Percentiles rank a stretch among this genome's conserved stretches.
Evolutionary conservation across 2,888 invertebrate genomes (phyloP).

Genomic region (Pristionchus arcanus): DNA sequence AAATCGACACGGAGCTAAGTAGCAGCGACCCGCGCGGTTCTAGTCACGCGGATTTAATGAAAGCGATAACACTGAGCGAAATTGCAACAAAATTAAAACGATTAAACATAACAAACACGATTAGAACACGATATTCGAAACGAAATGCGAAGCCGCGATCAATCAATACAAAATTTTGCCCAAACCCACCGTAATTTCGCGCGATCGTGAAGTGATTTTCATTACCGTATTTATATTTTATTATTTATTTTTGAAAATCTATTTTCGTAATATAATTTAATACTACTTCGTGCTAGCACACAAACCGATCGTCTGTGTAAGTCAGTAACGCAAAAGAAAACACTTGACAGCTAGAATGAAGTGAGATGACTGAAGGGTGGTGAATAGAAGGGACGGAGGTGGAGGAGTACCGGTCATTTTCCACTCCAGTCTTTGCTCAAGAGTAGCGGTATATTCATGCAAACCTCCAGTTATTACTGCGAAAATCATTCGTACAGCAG

Average conservation of each 20-base stretch:
- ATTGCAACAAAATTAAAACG: background rate
- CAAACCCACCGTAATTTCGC: background rate
- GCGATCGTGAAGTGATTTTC: background rate
- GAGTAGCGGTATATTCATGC: constrained; percentile 28
- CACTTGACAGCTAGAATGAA: constrained; percentile 47
- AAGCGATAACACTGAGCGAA: background rate
- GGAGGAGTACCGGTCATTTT: constrained; percentile 44
- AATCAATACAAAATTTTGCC: background rate
- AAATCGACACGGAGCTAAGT: background rate
- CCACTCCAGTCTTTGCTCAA: background rate
- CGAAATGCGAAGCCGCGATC: background rate
- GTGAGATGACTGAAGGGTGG: constrained; percentile 43
- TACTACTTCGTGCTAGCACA: background rate
- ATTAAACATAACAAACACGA: background rate
- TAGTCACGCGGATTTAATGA: background rate
- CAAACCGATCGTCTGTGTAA: background rate
- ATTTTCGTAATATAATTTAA: background rate
- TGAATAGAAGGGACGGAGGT: background rate
- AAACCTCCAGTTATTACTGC: constrained; percentile 26
- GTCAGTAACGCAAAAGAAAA: constrained; percentile 38
- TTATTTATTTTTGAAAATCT: background rate
- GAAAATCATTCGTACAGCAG: background rate
- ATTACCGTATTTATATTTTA: background rate
- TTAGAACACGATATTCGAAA: background rate
- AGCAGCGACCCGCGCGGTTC: background rate